These are phyloP conservation scores for Mechanitis mazaeus DNA, from an alignment of 2,888 invertebrate species.

Conservation along the genomic window DNA sequence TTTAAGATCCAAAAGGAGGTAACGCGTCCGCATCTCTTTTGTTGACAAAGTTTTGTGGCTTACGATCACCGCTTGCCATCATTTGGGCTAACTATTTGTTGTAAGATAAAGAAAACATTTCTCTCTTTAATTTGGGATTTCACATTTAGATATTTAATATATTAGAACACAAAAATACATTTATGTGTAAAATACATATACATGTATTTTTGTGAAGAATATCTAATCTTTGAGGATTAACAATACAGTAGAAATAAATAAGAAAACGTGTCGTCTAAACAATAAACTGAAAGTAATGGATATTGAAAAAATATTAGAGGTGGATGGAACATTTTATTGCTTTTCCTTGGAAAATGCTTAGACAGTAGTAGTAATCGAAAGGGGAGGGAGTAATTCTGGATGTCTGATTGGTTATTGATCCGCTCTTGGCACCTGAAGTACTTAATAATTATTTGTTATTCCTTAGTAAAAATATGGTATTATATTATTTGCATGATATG, in stretches of 20 bases:
- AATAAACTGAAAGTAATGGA: constrained; percentile 26
- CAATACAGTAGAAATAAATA: background rate
- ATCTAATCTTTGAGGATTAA: too few species aligned
- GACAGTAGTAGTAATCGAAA: constrained; percentile 57
- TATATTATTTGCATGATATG: background rate
- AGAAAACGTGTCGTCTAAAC: constrained; percentile 10
- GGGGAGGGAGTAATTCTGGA: constrained; percentile 60
- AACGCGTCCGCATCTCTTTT: too few species aligned
- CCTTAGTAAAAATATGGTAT: constrained; percentile 31
- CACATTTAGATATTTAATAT: too few species aligned
- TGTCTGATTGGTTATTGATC: constrained; percentile 71
- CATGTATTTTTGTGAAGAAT: too few species aligned
- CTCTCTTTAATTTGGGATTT: too few species aligned
- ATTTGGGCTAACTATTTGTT: too few species aligned
- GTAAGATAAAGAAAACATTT: too few species aligned
- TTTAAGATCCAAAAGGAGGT: too few species aligned
- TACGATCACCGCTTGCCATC: too few species aligned
- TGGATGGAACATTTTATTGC: constrained; percentile 37
- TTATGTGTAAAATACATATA: too few species aligned
- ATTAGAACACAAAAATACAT: too few species aligned
- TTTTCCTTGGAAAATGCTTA: constrained; percentile 45
- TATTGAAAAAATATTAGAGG: constrained; percentile 35
- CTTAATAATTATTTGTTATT: constrained; percentile 36
- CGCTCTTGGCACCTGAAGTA: constrained; percentile 41
- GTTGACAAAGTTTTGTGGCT: too few species aligned